Evolutionary conservation across 2,888 invertebrate species (phyloP).

Genomic region (Drosophila subsilvestris): DNA sequence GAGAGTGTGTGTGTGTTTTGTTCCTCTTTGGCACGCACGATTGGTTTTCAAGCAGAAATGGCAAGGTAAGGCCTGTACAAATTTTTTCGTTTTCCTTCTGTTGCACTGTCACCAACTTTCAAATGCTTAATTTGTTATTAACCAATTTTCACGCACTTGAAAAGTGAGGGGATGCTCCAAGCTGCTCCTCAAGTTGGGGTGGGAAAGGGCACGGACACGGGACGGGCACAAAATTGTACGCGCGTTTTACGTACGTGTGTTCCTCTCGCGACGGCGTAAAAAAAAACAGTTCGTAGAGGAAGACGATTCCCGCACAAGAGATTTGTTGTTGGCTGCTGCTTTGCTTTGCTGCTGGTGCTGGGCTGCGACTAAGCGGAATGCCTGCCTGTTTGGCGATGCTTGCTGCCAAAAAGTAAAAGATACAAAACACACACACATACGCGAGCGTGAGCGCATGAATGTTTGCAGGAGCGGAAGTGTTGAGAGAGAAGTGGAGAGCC

Average conservation of each 20-base stretch:
- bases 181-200: background rate
- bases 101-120: slow-evolving; percentile 32
- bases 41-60: slow-evolving; percentile 34
- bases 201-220: background rate
- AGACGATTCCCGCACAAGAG: slow-evolving; percentile 35
- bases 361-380: slow-evolving; percentile 32
- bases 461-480: slow-evolving; percentile 64
- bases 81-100: slow-evolving; percentile 45
- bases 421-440: slow-evolving; percentile 61
- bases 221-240: slow-evolving; percentile 47
- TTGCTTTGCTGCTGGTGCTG: slow-evolving; percentile 9
- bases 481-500: slow-evolving; percentile 20
- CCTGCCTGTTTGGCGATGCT: slow-evolving; percentile 66
- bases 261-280: slow-evolving; percentile 54
- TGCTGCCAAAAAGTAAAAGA: slow-evolving; percentile 75
- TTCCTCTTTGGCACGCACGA: slow-evolving; percentile 55
- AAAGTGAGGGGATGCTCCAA: background rate
- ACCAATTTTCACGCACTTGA: slow-evolving; percentile 53
- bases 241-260: slow-evolving; percentile 49
- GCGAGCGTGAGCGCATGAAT: slow-evolving; percentile 41
- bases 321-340: slow-evolving; percentile 52
- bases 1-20: background rate
- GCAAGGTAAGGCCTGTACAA: slow-evolving; percentile 29
- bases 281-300: slow-evolving; percentile 23
- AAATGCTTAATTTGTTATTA: slow-evolving; percentile 7